Evolutionary conservation across 1,140 invertebrate genomes (phyloP), one percentile per base, ranked within the genome.

Genomic region (Aphidius ervi): DNA sequence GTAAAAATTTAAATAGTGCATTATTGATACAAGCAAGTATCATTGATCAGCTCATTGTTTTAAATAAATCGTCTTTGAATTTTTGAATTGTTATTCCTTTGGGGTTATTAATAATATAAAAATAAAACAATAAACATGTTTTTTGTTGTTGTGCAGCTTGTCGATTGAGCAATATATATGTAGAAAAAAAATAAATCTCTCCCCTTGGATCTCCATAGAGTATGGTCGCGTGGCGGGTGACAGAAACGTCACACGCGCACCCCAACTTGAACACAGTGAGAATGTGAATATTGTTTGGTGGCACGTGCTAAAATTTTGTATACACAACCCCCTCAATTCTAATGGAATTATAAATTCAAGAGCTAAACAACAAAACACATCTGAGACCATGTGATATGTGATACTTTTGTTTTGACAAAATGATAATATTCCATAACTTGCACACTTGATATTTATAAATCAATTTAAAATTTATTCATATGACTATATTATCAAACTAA

Each of bases 331-430:
- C 46, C 23, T 62, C 47, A 42, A 67, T 16, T 66, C 62, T 76
- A 74, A 75, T 73, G 68, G 70, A 75, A 77, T 77, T 75, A 75
- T 71, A 72, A 74, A 77, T 77, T 76, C 71, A 74, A 67, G 67
- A 74, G 56, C 64, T 53, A 64, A 62, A 58, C 64, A 47, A 60
- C 59, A 49, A 53, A 52, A 69, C 68, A 56, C 73, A 75, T 73
- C 74, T 75, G 74, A 74, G 74, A 68, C 73, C 72, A 37, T 42
- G 37, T 42, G n/a, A 54, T 31, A 31, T 31, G 23, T 31, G 23
- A 31, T 31, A 31, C 23, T 31, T 31, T 31, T 31, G 23, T 31
- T 31, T 31, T 31, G 23, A 31, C 4, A 31, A 31, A 31, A 1
- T 31, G 23, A 31, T 31, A 2, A 31, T 31, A 31, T 31, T 31